Percentiles rank a stretch among this genome's conserved stretches.
These are phyloP conservation scores for Myrmecophaga tridactyla DNA, from an alignment of 2,113 vertebrate genomes.

Conservation along the genomic window DNA sequence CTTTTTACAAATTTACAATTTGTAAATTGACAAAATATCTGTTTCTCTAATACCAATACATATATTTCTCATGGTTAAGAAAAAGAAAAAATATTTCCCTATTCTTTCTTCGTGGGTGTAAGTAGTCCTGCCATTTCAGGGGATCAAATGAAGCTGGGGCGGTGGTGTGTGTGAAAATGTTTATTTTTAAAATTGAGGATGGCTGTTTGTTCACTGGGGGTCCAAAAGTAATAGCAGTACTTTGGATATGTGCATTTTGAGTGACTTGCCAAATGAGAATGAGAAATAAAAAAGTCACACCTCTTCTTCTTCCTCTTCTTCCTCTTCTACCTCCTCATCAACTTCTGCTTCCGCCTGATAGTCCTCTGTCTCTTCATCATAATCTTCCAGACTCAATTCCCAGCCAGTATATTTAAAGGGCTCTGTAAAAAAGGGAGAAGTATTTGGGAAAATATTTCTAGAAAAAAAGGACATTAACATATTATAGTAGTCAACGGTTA, in stretches of 20 bases:
- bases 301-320: slow-evolving; percentile 77
- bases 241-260: background rate
- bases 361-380: slow-evolving; percentile 90
- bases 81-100: background rate
- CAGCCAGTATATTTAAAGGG: slow-evolving; percentile 86
- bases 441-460: background rate
- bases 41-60: background rate
- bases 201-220: background rate
- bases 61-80: background rate
- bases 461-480: background rate
- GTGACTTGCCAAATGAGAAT: background rate
- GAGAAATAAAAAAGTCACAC: slow-evolving; percentile 57
- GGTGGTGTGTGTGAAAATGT: background rate
- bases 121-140: background rate
- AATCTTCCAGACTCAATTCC: slow-evolving; percentile 85
- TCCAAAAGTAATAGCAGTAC: background rate
- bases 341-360: slow-evolving; percentile 80
- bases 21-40: background rate
- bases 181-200: background rate
- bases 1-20: no score
- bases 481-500: background rate
- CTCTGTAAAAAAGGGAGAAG: slow-evolving; percentile 79
- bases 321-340: slow-evolving; percentile 77
- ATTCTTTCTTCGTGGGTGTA: background rate
- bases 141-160: background rate